Evolutionary conservation across 2,888 invertebrate genomes (phyloP).

Genomic region (Pristionchus japonicus): DNA sequence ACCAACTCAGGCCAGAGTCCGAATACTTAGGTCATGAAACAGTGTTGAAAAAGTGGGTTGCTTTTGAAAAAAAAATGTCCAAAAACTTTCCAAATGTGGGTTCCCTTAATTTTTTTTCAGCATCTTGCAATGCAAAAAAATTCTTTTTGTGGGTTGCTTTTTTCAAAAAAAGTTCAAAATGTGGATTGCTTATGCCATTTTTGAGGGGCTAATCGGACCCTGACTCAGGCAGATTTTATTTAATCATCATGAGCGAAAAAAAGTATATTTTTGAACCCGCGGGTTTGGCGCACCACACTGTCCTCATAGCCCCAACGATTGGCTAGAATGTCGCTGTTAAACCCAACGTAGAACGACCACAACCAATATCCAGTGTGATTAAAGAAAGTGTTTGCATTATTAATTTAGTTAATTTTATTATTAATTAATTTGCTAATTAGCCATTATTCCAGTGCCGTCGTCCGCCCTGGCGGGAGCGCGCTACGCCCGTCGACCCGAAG

Average conservation of each 20-base stretch:
- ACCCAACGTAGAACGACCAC: background rate
- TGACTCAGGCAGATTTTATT: too few relatives aligned
- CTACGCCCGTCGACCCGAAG: background rate
- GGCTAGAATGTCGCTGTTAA: background rate
- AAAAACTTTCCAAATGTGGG: too few relatives aligned
- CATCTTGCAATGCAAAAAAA: too few relatives aligned
- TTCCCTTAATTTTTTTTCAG: too few relatives aligned
- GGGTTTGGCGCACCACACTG: background rate
- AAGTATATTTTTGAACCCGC: background rate
- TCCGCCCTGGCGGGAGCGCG: slow-evolving; percentile 45
- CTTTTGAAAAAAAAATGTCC: too few relatives aligned
- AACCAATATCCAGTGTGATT: background rate
- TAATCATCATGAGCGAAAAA: background rate
- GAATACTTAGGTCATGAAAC: too few relatives aligned
- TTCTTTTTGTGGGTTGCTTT: too few relatives aligned
- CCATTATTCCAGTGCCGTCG: slow-evolving; percentile 37
- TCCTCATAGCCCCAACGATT: background rate
- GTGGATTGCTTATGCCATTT: too few relatives aligned
- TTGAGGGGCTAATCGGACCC: too few relatives aligned
- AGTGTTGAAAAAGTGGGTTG: too few relatives aligned
- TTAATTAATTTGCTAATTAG: background rate
- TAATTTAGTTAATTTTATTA: background rate
- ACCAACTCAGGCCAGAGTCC: too few relatives aligned
- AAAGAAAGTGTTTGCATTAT: background rate
- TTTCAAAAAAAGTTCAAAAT: too few relatives aligned